phyloP scores from a whole-genome alignment of 2,888 invertebrate species.

The Torymus aiolomorphi region DNA sequence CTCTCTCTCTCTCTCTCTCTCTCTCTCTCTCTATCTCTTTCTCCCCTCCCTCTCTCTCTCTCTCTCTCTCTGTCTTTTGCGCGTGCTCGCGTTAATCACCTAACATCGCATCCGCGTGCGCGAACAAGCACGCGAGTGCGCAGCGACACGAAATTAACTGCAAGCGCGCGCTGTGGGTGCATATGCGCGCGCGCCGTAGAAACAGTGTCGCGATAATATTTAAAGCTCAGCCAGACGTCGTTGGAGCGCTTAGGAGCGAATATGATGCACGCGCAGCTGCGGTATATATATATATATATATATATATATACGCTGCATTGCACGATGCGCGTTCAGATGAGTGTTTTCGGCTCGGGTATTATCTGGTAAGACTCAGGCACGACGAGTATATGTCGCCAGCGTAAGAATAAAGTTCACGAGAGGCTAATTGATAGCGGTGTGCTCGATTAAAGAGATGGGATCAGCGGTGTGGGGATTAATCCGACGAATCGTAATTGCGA shows the following conservation, averaged over 20 bases:
- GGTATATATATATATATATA: no score
- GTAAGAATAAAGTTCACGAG: not conserved
- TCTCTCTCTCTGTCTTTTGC: not conserved
- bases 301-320: no score
- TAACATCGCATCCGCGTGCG: slow-evolving; percentile 10
- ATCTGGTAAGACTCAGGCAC: no score
- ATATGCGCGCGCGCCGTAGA: not conserved
- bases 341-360: no score
- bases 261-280: not conserved
- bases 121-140: not conserved
- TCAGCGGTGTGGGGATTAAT: no score
- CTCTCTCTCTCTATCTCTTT: not conserved
- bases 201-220: not conserved
- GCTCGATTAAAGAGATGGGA: no score
- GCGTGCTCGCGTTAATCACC: slow-evolving; percentile 30
- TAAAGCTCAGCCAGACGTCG: slow-evolving; percentile 13
- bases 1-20: not conserved
- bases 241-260: not conserved
- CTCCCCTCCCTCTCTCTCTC: not conserved
- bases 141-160: slow-evolving; percentile 38
- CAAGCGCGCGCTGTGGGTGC: not conserved
- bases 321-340: no score
- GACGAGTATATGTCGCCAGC: not conserved
- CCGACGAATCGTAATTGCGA: no score
- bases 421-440: no score